A percentile compares a stretch with the other conserved stretches of the same genome.
These are phyloP conservation scores for Endotricha flammealis DNA, from an alignment of 2,888 invertebrate genomes.

Conservation along the genomic window DNA sequence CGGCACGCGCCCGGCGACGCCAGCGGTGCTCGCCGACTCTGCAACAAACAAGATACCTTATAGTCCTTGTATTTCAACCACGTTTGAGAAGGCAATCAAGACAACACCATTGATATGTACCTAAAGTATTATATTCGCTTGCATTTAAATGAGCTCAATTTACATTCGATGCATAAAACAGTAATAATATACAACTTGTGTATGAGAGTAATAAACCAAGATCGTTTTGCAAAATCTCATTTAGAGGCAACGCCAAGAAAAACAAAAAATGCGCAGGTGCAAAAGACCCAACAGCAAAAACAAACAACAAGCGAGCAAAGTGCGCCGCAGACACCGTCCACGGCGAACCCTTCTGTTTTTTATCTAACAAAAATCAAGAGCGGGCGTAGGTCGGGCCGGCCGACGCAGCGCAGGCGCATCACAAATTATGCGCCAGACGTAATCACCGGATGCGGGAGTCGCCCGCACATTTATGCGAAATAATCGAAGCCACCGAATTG, in stretches of 20 bases:
- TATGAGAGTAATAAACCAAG: constrained; percentile 33
- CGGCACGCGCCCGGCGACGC: constrained; percentile 70
- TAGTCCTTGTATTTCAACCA: constrained; percentile 11
- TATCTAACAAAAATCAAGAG: constrained; percentile 72
- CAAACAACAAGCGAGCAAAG: constrained; percentile 52
- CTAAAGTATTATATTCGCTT: constrained; percentile 2
- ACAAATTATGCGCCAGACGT: constrained; percentile 69
- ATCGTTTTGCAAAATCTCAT: constrained; percentile 46
- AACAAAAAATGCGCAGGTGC: constrained; percentile 66
- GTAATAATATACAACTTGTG: constrained; percentile 26
- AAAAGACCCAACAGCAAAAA: constrained; percentile 58
- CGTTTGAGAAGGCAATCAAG: constrained; percentile 8
- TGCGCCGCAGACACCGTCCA: constrained; percentile 34
- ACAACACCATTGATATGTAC: not conserved
- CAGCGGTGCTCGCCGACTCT: constrained; percentile 53
- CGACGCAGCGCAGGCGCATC: constrained; percentile 63
- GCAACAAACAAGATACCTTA: constrained; percentile 32
- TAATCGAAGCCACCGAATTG: constrained; percentile 77
- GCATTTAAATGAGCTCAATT: constrained; percentile 26
- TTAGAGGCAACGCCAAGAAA: constrained; percentile 43
- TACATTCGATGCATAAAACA: constrained; percentile 24
- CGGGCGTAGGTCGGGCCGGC: constrained; percentile 45
- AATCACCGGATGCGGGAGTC: constrained; percentile 78
- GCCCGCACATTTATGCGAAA: constrained; percentile 74
- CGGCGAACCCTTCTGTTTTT: constrained; percentile 56